Evolutionary conservation across 37 sponge, comb jelly and placozoan species (phyloP), one percentile per base, ranked within the genome.

Genomic region (Oscarella lobularis): DNA sequence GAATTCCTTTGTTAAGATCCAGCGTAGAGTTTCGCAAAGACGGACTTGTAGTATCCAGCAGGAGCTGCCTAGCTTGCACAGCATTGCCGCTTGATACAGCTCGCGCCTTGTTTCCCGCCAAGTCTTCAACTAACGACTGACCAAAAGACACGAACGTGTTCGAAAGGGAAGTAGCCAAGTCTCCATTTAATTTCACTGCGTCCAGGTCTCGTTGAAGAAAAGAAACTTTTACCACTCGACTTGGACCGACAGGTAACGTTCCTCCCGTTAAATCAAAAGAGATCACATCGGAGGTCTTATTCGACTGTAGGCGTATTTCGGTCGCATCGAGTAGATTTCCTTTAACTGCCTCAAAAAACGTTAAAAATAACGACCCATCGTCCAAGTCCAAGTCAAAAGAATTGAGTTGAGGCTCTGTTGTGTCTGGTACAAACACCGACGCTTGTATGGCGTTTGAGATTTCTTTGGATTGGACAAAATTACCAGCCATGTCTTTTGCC

Each of bases 341-440:
- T 55, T 94, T 83, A 20, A 94, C 85, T 14, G 95, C 83, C 60
- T 94, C 95, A 65, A 48, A 76, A 69, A 94, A 94, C 27, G 75
- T 79, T 1, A 94, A 72, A n/a, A 76, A 81, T 31, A 94, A 37
- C 38, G 48, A 75, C 6, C 85, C 95, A 36, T 36, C 39, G 71
- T 94, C 81, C 38, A 87, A 72, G 41, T 87, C 77, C 0, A 90
- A 41, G 76, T 31, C 66, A 75, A 89, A 94, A 3, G 69, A 73
- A 1, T 37, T 31, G 9, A 94, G 60, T 6, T 32, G 39, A 66
- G 95, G 95, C 41, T 9, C 73, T 20, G 83, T 87, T 33, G 75
- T 66, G 37, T 94, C 95, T 3, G 38, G 67, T 30, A 76, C 84
- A 66, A 74, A 89, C n/a, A 67, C 67, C 6, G 81, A 55, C 3